phyloP scores from a whole-genome alignment of 1,140 invertebrate genomes.

The honey bee (Apis mellifera) region Amel_HAv3.1 CM009931.2:15092501-15093000 shows the following conservation, averaged over 20 bases:
- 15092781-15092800: conserved; percentile 78
- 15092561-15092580: conserved; percentile 75
- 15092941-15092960: conserved; percentile 72
- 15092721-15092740: conserved; percentile 17
- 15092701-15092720: background rate
- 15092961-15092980: conserved; percentile 77
- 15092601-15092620: conserved; percentile 71
- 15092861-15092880: conserved; percentile 71
- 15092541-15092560: conserved; percentile 64
- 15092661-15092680: background rate
- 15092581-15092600: conserved; percentile 57
- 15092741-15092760: conserved; percentile 73
- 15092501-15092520: conserved; percentile 81
- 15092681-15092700: background rate
- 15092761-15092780: conserved; percentile 76
- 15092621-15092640: conserved; percentile 9
- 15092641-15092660: background rate
- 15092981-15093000: conserved; percentile 72
- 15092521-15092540: conserved; percentile 60
- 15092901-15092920: conserved; percentile 75
- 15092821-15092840: conserved; percentile 73
- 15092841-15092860: conserved; percentile 70
- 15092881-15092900: conserved; percentile 74
- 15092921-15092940: conserved; percentile 74
- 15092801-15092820: conserved; percentile 80